Conservation (phyloP, 2,888 invertebrate species). For the Melangyna quadrimaculata region DNA sequence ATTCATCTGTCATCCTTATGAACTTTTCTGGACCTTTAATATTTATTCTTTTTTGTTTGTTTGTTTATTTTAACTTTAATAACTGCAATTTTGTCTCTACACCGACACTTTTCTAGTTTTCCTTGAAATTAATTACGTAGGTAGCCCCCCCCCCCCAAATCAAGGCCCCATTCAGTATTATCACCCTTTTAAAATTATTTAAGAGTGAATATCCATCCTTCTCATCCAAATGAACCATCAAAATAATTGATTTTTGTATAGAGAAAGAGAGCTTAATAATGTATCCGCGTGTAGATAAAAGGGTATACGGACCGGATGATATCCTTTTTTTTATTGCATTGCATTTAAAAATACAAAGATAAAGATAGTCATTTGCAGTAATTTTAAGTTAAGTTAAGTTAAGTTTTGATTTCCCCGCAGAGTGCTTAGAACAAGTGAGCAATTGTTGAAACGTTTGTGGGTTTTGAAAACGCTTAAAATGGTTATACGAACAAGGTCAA, state of each 20-base stretch:
- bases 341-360: conserved; percentile 59
- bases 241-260: conserved; percentile 66
- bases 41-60: conserved; percentile 2
- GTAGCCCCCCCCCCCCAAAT: neutral
- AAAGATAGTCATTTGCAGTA: conserved; percentile 65
- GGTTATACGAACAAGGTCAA: neutral
- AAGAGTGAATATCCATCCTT: neutral
- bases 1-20: conserved; percentile 31
- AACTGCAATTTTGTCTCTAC: conserved; percentile 9
- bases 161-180: neutral
- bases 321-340: conserved; percentile 43
- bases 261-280: neutral
- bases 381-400: too few species aligned
- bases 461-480: conserved; percentile 16
- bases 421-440: conserved; percentile 64
- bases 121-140: neutral
- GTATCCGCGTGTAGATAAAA: neutral
- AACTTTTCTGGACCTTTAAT: conserved; percentile 10
- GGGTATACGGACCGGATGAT: too few species aligned
- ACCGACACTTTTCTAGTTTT: conserved; percentile 27
- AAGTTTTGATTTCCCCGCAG: conserved; percentile 71
- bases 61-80: neutral
- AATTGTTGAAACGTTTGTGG: conserved; percentile 63
- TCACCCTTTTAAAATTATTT: neutral
- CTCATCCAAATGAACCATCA: conserved; percentile 59